These are phyloP conservation scores for Cryptosula pallasiana DNA, from an alignment of 2,888 invertebrate species.

Conservation along the genomic window DNA sequence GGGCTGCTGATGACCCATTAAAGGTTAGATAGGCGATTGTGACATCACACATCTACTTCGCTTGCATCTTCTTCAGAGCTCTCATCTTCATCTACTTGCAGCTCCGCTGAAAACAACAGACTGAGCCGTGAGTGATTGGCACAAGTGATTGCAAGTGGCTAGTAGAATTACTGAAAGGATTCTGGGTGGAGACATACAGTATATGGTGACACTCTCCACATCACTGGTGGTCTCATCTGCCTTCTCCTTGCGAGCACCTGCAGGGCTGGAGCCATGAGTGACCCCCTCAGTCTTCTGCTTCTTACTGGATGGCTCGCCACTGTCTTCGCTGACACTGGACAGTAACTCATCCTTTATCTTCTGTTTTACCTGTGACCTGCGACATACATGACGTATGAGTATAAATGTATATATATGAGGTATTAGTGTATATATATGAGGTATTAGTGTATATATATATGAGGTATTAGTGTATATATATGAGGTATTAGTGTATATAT, in stretches of 20 bases:
- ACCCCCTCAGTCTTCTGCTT: neutral
- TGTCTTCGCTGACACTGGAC: neutral
- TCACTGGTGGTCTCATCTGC: constrained; percentile 16
- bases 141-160: no score
- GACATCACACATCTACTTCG: constrained; percentile 17
- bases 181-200: no score
- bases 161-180: no score
- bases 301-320: neutral
- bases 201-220: constrained; percentile 11
- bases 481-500: no score
- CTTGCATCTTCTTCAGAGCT: constrained; percentile 18
- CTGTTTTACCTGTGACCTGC: constrained; percentile 14
- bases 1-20: no score
- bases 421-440: no score
- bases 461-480: no score
- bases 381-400: no score
- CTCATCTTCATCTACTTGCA: constrained; percentile 13
- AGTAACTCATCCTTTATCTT: constrained; percentile 13
- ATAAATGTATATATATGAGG: no score
- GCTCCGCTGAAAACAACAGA: neutral
- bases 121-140: no score
- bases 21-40: no score
- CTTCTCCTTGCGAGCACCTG: neutral
- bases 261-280: neutral
- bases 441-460: no score